These are phyloP conservation scores for Nesidiocoris tenuis DNA, from an alignment of 2,888 invertebrate species.

Conservation along the genomic window DNA sequence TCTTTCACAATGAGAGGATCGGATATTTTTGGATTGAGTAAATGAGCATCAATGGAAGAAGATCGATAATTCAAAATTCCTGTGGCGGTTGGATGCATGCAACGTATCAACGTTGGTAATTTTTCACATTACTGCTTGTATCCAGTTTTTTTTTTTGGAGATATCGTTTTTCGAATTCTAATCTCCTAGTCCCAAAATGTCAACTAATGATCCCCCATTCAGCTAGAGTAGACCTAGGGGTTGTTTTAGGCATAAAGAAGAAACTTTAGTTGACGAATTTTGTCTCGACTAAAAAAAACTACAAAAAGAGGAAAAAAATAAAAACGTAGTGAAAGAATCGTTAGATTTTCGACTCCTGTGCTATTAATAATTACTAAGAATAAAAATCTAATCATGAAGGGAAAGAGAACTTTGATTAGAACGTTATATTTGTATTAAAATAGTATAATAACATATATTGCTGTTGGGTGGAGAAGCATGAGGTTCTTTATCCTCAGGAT, in stretches of 20 bases:
- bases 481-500: conserved; percentile 3
- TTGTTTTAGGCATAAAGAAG: conserved; percentile 6
- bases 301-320: conserved; percentile 18
- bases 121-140: no score
- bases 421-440: conserved; percentile 34
- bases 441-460: conserved; percentile 33
- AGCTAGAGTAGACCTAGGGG: conserved; percentile 34
- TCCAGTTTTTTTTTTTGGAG: conserved; percentile 32
- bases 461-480: conserved; percentile 19
- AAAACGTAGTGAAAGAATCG: conserved; percentile 23
- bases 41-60: no score
- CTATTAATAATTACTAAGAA: conserved; percentile 33
- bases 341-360: conserved; percentile 34
- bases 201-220: background rate
- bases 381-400: conserved; percentile 35
- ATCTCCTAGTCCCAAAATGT: conserved; percentile 18
- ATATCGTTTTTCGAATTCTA: conserved; percentile 11
- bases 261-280: conserved; percentile 15
- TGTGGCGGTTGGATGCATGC: no score
- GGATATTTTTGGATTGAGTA: no score
- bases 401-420: conserved; percentile 26
- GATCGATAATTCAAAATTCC: no score
- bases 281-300: conserved; percentile 30
- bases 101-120: no score
- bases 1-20: no score